Base-by-base conservation (phyloP, 2,888 invertebrate species). In the Euplexia lucipara region DNA sequence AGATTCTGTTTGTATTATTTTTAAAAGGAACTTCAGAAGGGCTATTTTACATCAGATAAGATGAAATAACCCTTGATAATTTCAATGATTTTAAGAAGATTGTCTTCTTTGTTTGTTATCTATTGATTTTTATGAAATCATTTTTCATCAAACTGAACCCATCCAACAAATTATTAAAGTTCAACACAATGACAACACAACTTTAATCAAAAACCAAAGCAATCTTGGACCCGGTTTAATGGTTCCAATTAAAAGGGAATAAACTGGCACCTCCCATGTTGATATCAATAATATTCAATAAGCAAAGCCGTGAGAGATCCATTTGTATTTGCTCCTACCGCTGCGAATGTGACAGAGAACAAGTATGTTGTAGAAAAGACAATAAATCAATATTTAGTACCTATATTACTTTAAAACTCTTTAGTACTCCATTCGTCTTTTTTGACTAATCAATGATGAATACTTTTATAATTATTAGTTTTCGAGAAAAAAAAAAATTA, bases 251-350 rank as follows among this genome's bases (percentile, higher is more conserved):
- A 90, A 85, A 90, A 74, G 79, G 78, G 85, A 88, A 90, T 90
- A 89, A 88, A 91, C 88, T 87, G 87, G 85, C 88, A 82, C 90
- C 90, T 88, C 88, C 89, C 88, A 88, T 88, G 88, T 87, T 88
- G 87, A 88, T 91, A 91, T 91, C 90, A 90, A 65, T 65, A 65
- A 70, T 66, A 66, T 66, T 66, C 65, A 66, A 91, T 91, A 89
- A 88, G 85, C 84, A 80, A 79, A 75, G 73, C 79, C 79, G 83
- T 83, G 84, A 84, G 84, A 85, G 87, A 90, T 87, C 86, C 87
- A 90, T 90, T 91, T 90, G 90, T 89, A 87, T 87, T 82, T 85
- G 83, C 84, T 79, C 79, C 78, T 82, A 83, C 85, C 84, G 77
- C 78, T 79, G 74, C 72, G 79, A 81, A 75, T 78, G 70, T 51